Percentiles rank a stretch among this genome's conserved stretches.
Conservation (phyloP, 2,888 invertebrate species). For the Nesidiocoris tenuis region DNA sequence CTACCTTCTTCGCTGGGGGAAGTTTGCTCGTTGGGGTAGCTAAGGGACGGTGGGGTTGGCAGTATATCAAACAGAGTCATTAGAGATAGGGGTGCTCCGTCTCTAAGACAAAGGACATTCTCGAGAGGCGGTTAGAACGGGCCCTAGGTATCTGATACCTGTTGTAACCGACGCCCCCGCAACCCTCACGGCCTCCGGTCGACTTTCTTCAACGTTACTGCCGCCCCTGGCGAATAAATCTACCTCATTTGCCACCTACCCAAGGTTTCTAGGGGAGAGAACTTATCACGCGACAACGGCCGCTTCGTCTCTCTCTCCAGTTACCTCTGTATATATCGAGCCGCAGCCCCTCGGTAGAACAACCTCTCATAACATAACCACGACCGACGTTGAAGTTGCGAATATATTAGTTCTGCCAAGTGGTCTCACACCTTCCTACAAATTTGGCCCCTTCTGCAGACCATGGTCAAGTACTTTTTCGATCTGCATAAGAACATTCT, state of each 20-base stretch:
- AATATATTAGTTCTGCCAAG: conserved; percentile 27
- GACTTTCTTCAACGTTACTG: background rate
- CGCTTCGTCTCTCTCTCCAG: background rate
- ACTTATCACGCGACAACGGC: conserved; percentile 32
- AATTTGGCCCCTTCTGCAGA: no score
- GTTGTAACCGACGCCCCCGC: conserved; percentile 37
- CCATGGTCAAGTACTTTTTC: no score
- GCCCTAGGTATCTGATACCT: conserved; percentile 31
- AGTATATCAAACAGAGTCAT: conserved; percentile 42
- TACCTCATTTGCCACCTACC: conserved; percentile 45
- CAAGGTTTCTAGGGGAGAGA: conserved; percentile 36
- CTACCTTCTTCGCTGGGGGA: background rate
- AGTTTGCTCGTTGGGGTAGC: background rate
- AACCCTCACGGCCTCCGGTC: background rate
- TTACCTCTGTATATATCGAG: background rate
- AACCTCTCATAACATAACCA: no score
- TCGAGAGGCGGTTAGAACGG: background rate
- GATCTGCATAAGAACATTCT: no score
- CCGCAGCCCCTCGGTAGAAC: background rate
- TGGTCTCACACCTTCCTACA: background rate
- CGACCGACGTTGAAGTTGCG: conserved; percentile 10
- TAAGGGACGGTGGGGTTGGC: conserved; percentile 17
- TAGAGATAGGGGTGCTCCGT: conserved; percentile 35
- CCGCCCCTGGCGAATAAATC: conserved; percentile 31
- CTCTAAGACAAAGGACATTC: conserved; percentile 30